These are phyloP conservation scores for Bufo bufo DNA, from an alignment of 2,113 vertebrate genomes.

Conservation along the genomic window DNA sequence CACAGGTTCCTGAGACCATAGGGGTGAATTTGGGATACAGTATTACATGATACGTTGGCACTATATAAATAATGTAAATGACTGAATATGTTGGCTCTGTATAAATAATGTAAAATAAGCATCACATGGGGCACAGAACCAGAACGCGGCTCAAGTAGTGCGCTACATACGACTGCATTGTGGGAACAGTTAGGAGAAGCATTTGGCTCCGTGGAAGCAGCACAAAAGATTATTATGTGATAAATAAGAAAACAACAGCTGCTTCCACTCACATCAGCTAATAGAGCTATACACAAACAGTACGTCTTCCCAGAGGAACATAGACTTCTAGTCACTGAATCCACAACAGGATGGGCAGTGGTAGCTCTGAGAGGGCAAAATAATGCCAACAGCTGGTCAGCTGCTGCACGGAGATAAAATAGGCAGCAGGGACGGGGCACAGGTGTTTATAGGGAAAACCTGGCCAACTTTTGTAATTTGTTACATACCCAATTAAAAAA, in stretches of 20 bases:
- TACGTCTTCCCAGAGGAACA: not conserved
- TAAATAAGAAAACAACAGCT: constrained; percentile 37
- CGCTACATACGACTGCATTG: not conserved
- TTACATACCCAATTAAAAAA: not conserved
- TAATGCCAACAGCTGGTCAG: not conserved
- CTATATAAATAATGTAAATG: too few species aligned
- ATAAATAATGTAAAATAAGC: not conserved
- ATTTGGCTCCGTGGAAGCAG: constrained; percentile 21
- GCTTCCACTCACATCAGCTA: constrained; percentile 6
- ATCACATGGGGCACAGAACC: not conserved
- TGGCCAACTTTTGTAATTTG: not conserved
- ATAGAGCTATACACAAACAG: constrained; percentile 14
- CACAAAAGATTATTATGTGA: constrained; percentile 8
- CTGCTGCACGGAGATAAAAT: not conserved
- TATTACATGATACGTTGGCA: too few species aligned
- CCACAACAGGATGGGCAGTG: not conserved
- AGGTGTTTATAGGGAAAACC: not conserved
- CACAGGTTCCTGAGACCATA: not conserved
- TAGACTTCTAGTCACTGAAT: not conserved
- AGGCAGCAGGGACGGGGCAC: not conserved
- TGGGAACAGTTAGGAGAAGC: constrained; percentile 14
- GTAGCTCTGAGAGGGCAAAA: not conserved
- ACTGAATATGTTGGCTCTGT: not conserved
- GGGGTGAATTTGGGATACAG: not conserved
- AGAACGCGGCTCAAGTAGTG: not conserved